A percentile compares a stretch with the other conserved stretches of the same genome.
These are phyloP conservation scores for Lapara coniferarum DNA, from an alignment of 2,888 invertebrate genomes.

Conservation along the genomic window DNA sequence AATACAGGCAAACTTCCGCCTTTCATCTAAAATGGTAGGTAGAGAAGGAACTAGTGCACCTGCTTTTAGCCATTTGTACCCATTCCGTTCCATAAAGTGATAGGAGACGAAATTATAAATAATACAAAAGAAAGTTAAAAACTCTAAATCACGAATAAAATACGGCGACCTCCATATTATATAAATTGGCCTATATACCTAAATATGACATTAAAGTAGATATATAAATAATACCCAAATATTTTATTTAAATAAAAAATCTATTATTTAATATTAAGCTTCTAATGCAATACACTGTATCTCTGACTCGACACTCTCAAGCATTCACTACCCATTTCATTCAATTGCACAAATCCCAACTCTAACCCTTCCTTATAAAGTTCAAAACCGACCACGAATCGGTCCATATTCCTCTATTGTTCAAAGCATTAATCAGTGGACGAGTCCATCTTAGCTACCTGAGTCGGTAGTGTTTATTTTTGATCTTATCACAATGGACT, in stretches of 20 bases:
- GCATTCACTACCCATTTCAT: constrained; percentile 14
- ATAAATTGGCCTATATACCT: no score
- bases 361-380: neutral
- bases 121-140: no score
- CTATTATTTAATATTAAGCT: neutral
- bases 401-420: neutral
- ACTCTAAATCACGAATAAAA: no score
- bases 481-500: constrained; percentile 39
- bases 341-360: neutral
- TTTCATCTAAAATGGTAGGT: no score
- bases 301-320: constrained; percentile 18
- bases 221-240: constrained; percentile 16
- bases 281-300: constrained; percentile 6
- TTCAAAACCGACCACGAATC: neutral
- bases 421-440: constrained; percentile 24
- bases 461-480: constrained; percentile 36
- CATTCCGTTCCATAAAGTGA: no score
- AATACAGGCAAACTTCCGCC: no score
- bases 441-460: constrained; percentile 21
- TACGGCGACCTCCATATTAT: no score
- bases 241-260: neutral
- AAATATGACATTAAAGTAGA: neutral
- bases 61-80: no score
- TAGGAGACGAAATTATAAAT: no score
- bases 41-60: no score